These are phyloP conservation scores for Enteromius fasciolatus DNA, from an alignment of 2,797 vertebrate genomes.

Conservation along the genomic window DNA sequence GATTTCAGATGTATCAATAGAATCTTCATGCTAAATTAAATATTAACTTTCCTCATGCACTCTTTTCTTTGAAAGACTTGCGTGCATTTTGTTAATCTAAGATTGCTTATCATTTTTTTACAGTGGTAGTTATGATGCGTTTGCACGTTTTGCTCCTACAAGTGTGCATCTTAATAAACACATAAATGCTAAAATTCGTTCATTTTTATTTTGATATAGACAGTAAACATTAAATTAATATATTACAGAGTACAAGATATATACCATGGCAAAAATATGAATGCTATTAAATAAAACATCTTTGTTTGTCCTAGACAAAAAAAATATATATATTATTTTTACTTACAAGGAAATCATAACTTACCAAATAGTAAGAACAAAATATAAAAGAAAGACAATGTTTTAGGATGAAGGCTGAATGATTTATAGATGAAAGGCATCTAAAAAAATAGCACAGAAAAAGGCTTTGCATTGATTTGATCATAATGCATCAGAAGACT, in stretches of 20 bases:
- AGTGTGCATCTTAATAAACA: not conserved
- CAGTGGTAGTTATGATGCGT: not conserved
- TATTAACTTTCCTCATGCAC: conserved; percentile 3
- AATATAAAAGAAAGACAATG: not conserved
- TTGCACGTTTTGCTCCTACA: not conserved
- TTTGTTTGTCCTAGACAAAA: not conserved
- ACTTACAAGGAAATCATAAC: conserved; percentile 9
- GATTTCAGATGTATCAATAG: conserved; percentile 39
- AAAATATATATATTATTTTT: not conserved
- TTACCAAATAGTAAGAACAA: not conserved
- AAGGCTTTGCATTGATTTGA: conserved; percentile 26
- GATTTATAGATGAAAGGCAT: not conserved
- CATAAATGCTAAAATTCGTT: conserved; percentile 17
- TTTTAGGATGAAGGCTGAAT: not conserved
- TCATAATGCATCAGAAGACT: conserved; percentile 25
- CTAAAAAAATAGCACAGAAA: not conserved
- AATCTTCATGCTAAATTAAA: conserved; percentile 26
- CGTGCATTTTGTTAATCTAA: not conserved
- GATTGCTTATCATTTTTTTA: not conserved
- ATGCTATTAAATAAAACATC: conserved; percentile 33
- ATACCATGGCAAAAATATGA: conserved; percentile 42
- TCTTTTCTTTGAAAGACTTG: not conserved
- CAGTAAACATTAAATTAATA: conserved; percentile 24
- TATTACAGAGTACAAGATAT: conserved; percentile 35
- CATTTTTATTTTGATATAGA: conserved; percentile 17